Base-by-base conservation (phyloP, 2,797 vertebrate genomes). In the Pelobates cultripes region DNA sequence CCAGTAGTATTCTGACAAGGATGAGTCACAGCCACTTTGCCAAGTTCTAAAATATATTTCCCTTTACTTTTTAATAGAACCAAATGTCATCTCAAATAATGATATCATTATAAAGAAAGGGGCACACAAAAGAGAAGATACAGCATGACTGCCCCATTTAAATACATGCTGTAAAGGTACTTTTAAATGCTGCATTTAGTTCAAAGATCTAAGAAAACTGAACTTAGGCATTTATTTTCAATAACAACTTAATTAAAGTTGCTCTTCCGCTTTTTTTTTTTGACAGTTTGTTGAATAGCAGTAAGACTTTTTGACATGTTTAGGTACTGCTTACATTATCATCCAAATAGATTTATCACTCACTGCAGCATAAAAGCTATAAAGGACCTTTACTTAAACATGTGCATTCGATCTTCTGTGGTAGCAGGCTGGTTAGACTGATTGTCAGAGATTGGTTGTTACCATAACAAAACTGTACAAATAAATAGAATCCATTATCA, bases 151-250 rank as follows among this genome's bases (percentile, higher is more conserved):
- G 45, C 72, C 70, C 77, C 72, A 64, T 75, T 75, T 75, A 64
- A 74, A 75, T 75, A 63, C 73, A 43, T 43, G 8, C 73, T 75
- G 60, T 63, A 42, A 63, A 1, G 4, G 7, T n/a, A 14, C 40
- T 69, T 74, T 74, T 47, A 7, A 83, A 79, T 79, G 74, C 72
- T 53, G 77, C 43, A 83, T 83, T 79, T 75, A 75, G 57, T 79
- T 79, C 64, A 74, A 60, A 79, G 71, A 63, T 83, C 72, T 83
- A 75, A 83, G 53, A 71, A 70, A 51, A 43, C 44, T 75, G 73
- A 83, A 60, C 64, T 44, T n/a, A 83, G 70, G 40, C 76, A 63
- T 77, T 78, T 83, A 79, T 83, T 83, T 83, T 63, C 72, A 83
- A 78, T 78, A 70, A 60, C 45, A 55, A 43, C 75, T 73, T 78